Evolutionary conservation across 2,113 vertebrate species (phyloP).

Genomic region (Antechinus stuartii): DNA sequence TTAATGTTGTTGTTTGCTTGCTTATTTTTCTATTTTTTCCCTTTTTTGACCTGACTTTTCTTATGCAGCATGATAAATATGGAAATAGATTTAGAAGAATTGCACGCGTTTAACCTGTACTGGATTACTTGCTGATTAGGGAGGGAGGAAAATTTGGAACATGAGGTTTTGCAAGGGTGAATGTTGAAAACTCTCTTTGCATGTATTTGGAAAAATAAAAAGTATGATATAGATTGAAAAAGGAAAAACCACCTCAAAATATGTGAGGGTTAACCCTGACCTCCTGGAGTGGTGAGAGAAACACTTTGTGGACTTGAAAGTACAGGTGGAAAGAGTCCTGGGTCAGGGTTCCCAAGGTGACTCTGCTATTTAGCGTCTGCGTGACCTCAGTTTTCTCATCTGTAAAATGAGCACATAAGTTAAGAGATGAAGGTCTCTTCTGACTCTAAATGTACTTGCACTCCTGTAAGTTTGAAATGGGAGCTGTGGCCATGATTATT

Average conservation of each 20-base stretch:
- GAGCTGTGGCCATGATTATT: slow-evolving; percentile 25
- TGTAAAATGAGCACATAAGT: not conserved
- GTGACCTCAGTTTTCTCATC: not conserved
- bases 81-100: too few relatives aligned
- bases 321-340: not conserved
- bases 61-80: too few relatives aligned
- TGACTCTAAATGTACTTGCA: not conserved
- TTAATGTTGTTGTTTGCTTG: too few relatives aligned
- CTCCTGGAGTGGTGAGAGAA: not conserved
- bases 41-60: too few relatives aligned
- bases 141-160: too few relatives aligned
- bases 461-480: not conserved
- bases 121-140: too few relatives aligned
- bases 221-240: too few relatives aligned
- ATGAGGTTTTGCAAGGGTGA: too few relatives aligned
- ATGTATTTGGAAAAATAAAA: too few relatives aligned
- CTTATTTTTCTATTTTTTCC: too few relatives aligned
- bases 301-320: not conserved
- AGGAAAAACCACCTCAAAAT: not conserved
- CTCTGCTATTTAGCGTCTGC: not conserved
- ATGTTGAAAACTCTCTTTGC: too few relatives aligned
- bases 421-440: not conserved
- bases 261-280: not conserved
- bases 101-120: too few relatives aligned
- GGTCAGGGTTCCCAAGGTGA: not conserved